Base-by-base conservation (phyloP, 1,140 invertebrate species). In the Vollenhovia emeryi region DNA sequence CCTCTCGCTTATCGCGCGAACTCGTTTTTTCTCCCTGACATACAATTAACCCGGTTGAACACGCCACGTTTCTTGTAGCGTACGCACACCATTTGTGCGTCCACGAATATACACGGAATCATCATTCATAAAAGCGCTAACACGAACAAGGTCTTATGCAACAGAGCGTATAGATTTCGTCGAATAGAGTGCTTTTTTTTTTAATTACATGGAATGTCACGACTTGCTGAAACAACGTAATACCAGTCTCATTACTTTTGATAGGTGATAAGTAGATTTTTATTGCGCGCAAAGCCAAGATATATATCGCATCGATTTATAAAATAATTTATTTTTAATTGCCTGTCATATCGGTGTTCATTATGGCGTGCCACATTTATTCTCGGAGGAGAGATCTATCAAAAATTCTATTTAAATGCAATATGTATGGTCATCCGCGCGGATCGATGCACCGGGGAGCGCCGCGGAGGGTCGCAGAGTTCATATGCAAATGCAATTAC, bases 401-500 rank as follows among this genome's bases (percentile, higher is more conserved):
- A 48, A n/a, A 82, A 88, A 88, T 75, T 75, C 75, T 85, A 85
- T 89, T 85, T 89, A 85, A 89, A 85, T 87, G 86, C 87, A 86
- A 82, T 89, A 79, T 80, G 69, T 66, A 74, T 69, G 86, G 86
- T 79, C 50, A 87, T 74, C 73, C 79, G 66, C 27, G 64, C 55
- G 74, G 75, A 71, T 52, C 48, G 79, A 64, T 57, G 80, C 30
- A n/a, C 9, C 57, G 27, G 43, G 50, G 30, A 36, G 24, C 18
- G 55, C 27, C 60, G 24, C 66, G 21, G 45, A 79, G 69, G 55
- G 52, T 88, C 66, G 84, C 64, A 43, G 80, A 36, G 45, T 85
- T 78, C 69, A 87, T 87, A 91, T 89, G 86, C 89, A 89, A 92
- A 93, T 91, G 89, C 91, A 92, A 92, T 93, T 93, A 92, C 87